phyloP scores from a whole-genome alignment of 1,140 invertebrate genomes.

The Drosophila lacertosa region DNA sequence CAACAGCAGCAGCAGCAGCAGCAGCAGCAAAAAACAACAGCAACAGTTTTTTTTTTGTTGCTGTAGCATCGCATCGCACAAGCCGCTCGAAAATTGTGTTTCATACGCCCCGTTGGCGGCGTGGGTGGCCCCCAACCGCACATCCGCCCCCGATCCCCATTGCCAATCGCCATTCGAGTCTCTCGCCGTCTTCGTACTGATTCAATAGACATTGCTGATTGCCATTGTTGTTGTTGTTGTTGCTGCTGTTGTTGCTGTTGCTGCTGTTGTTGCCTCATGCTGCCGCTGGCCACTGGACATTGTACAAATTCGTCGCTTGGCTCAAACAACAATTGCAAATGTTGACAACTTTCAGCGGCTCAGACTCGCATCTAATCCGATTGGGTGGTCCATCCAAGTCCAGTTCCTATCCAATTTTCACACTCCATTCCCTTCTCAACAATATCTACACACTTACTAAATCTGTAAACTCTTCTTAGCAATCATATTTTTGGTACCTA shows the following conservation, averaged over 20 bases:
- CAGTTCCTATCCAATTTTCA: too few relatives aligned
- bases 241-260: neutral
- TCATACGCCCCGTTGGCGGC: constrained; percentile 54
- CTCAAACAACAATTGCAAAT: constrained; percentile 34
- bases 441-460: too few relatives aligned
- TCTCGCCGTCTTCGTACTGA: constrained; percentile 7
- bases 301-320: constrained; percentile 37
- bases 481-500: too few relatives aligned
- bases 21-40: constrained; percentile 10
- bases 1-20: constrained; percentile 4
- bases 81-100: constrained; percentile 33
- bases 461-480: too few relatives aligned
- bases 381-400: too few relatives aligned
- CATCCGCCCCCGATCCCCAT: neutral
- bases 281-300: constrained; percentile 45
- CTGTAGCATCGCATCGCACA: constrained; percentile 36
- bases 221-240: neutral
- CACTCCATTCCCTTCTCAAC: too few relatives aligned
- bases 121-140: constrained; percentile 38
- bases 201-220: constrained; percentile 18
- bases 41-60: constrained; percentile 56
- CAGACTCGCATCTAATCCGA: too few relatives aligned
- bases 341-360: constrained; percentile 39
- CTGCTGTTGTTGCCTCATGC: constrained; percentile 33
- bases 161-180: neutral